Base-by-base conservation (phyloP, 2,888 invertebrate species). In the Cataglyphis livida region DNA sequence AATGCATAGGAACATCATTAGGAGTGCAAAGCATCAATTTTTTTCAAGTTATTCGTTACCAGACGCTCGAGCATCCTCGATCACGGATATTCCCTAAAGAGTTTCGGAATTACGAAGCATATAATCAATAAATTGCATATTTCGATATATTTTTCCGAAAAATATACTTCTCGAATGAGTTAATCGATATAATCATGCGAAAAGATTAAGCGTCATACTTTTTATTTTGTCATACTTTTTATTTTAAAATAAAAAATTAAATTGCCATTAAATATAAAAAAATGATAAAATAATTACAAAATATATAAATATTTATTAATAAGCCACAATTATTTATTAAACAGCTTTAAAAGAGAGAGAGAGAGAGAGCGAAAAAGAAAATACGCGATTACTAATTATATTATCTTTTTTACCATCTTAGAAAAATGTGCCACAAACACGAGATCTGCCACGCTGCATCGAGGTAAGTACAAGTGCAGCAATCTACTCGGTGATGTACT, bases 1-100 rank as follows among this genome's bases (percentile, higher is more conserved):
- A 32, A n/a, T 15, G n/a, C 35, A 25, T 25, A 74, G 38, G 25
- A 65, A 62, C 51, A 21, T 75, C 65, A 65, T 65, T 51, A 75
- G 15, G 32, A 21, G 0, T 7, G 10, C 1, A 48, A 12, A 18
- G 35, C n/a, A 73, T 59, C 12, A 38, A 59, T 41, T 41, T 61
- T 61, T 25, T 57, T 71, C 12, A 21, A n/a, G 3, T 21, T 57
- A 12, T 25, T 32, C 57, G 21, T 25, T 71, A 18, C 3, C n/a
- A 25, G 4, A 28, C 28, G 0, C 5, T 28, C 28, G 15, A 28
- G 18, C 2, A 6, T 15, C 48, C 18, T 4, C 21, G 4, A 64
- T 48, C 3, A 25, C 2, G 28, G 7, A 18, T 44, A 15, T 44
- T 21, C 21, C 9, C 15, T n/a, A 2, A 74, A 74, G 7, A 62